Base-by-base conservation (phyloP, 1,140 invertebrate species). In the Trichonephila clavata region DNA sequence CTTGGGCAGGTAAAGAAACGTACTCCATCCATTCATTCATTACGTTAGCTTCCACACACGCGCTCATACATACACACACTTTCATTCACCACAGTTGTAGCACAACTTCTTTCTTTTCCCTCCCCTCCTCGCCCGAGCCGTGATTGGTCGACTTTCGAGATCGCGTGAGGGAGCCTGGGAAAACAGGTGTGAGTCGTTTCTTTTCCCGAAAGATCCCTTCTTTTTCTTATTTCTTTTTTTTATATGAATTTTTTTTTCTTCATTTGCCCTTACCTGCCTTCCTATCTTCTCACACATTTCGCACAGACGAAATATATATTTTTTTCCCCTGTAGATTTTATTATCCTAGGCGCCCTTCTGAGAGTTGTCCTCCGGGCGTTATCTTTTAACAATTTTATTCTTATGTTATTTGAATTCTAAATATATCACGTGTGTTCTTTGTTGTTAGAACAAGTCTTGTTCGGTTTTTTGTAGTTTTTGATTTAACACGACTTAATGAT, bases 151-250 rank as follows among this genome's bases (percentile, higher is more conserved):
- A 39, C 59, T 50, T 21, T 24, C 32, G 4, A 24, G 77, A 90
- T 94, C 80, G 93, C 93, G 93, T 94, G 93, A 94, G 86, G 93
- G 80, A 94, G 93, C 87, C 93, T 94, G 93, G 93, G 93, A 94
- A 94, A 94, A 94, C 93, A 94, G 93, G 93, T 94, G 93, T 89
- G 65, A 80, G 24, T 68, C 80, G 57, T 63, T 84, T 92, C 61
- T 92, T 92, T 65, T 77, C 32, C 59, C 21, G 50, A 77, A 50
- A 50, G 71, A 77, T 32, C 71, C 24, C 14, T 32, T 50, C 61
- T 83, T 65, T 92, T 92, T 50, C 39, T 84, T 83, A 13, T 59
- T n/a, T 88, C 7, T 63, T 86, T 63, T 86, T 24, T 60, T 57
- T 5, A 84, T 59, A 24, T 60, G 50, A 39, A 24, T 63, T 61